Evolutionary conservation across 2,888 invertebrate species (phyloP), one percentile per base, ranked within the genome.

Genomic region (Eupithecia subfuscata): DNA sequence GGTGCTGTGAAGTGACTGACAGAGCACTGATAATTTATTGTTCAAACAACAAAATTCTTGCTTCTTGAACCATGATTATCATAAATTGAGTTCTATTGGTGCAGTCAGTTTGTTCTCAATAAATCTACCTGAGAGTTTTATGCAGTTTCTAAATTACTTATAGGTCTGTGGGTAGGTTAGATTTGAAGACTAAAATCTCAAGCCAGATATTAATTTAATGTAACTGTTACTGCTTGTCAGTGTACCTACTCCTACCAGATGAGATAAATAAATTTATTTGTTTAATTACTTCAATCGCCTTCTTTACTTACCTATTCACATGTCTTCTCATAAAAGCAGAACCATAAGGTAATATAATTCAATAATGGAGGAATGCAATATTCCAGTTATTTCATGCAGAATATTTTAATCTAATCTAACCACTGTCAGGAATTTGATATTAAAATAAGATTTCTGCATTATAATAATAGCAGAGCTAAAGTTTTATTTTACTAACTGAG

Each of bases 11-110:
- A 67, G 6, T 40, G 37, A 22, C 67, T 67, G 12, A 67, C 67
- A 67, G n/a, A 40, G 67, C 22, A 37, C 11, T 40, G 40, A 37
- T 40, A 67, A 67, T 67, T 67, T 67, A 67, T 67, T 40, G 40
- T 67, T 67, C 40, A 37, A 67, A 67, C 22, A 67, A 12, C 37
- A 65, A 22, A 11, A 22, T 18, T 56, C 22, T 12, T 56, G 56
- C 8, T 56, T 56, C 56, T n/a, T 12, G 22, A 12, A 25, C 56
- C 12, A 56, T 56, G 22, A 56, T 56, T 4, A 25, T 56, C 56
- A 22, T 56, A 25, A 56, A 56, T 22, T 52, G 9, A 48, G n/a
- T 48, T 48, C 48, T 48, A n/a, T 52, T n/a, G 52, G 52, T 52
- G 52, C n/a, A n/a, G n/a, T 3, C 8, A n/a, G 9, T 52, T n/a